phyloP scores from a whole-genome alignment of 2,888 invertebrate genomes.

The Drosophila ezoana region DNA sequence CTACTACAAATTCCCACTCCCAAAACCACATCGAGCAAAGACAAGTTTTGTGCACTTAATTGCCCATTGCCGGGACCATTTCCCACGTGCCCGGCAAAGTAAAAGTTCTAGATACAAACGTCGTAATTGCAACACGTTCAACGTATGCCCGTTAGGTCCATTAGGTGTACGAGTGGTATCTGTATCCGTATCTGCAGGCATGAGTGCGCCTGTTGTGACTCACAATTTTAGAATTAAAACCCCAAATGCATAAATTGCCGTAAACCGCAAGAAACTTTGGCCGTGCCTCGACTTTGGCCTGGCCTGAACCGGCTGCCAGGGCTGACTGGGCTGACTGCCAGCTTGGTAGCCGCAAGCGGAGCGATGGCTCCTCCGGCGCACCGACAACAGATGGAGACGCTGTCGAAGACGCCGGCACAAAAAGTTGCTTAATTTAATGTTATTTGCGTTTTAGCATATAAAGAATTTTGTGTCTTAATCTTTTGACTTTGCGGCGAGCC shows the following conservation, averaged over 20 bases:
- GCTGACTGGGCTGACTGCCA: constrained; percentile 16
- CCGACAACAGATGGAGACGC: constrained; percentile 52
- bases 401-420: constrained; percentile 60
- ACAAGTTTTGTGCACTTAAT: constrained; percentile 52
- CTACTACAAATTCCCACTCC: neutral
- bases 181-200: constrained; percentile 34
- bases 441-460: constrained; percentile 85
- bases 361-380: constrained; percentile 52
- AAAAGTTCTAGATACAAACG: constrained; percentile 68
- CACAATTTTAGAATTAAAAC: constrained; percentile 80
- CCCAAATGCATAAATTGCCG: constrained; percentile 77
- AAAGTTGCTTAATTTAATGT: constrained; percentile 85
- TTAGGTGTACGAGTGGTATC: constrained; percentile 57
- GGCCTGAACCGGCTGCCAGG: constrained; percentile 21
- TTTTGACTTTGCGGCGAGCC: constrained; percentile 75
- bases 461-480: constrained; percentile 85
- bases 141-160: constrained; percentile 57
- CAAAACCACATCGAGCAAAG: constrained; percentile 5
- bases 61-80: constrained; percentile 43
- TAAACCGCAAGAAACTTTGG: constrained; percentile 82
- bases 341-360: constrained; percentile 17
- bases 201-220: constrained; percentile 69
- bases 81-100: constrained; percentile 55
- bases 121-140: constrained; percentile 74
- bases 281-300: constrained; percentile 39